Evolutionary conservation across 2,113 vertebrate genomes (phyloP).

Genomic region (Nesoenas mayeri): DNA sequence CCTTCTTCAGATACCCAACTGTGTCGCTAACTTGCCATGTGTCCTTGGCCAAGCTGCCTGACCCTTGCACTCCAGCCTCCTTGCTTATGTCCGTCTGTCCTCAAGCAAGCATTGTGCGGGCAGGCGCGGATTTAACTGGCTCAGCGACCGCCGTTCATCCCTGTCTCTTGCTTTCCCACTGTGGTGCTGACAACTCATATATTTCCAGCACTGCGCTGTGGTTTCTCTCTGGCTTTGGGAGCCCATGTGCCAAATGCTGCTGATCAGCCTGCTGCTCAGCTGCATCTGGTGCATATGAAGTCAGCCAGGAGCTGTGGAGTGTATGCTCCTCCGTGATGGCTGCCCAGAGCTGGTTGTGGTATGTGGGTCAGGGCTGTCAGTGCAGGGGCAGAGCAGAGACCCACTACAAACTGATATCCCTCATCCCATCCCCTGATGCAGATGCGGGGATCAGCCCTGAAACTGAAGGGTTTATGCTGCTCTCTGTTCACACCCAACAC

Average conservation of each 20-base stretch:
- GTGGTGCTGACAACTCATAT: constrained; percentile 35
- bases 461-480: fast-evolving
- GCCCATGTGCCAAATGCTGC: constrained; percentile 21
- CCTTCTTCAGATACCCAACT: not conserved
- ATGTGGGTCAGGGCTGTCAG: fast-evolving
- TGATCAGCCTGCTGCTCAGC: constrained; percentile 57
- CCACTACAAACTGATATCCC: fast-evolving
- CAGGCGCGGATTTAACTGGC: not conserved
- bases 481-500: not conserved
- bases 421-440: not conserved
- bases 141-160: not conserved
- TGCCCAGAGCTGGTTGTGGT: not conserved
- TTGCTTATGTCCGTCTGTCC: not conserved
- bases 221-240: constrained; percentile 36
- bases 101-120: not conserved
- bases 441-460: not conserved
- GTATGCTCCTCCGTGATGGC: fast-evolving
- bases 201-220: constrained; percentile 11
- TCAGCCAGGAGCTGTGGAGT: not conserved
- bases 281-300: constrained; percentile 6
- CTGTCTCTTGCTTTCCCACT: constrained; percentile 1
- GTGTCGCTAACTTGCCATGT: fast-evolving
- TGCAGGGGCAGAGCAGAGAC: not conserved
- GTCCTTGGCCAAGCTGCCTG: not conserved
- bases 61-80: not conserved